phyloP scores from a whole-genome alignment of 2,888 invertebrate genomes.

The Stictocephala bisonia region DNA sequence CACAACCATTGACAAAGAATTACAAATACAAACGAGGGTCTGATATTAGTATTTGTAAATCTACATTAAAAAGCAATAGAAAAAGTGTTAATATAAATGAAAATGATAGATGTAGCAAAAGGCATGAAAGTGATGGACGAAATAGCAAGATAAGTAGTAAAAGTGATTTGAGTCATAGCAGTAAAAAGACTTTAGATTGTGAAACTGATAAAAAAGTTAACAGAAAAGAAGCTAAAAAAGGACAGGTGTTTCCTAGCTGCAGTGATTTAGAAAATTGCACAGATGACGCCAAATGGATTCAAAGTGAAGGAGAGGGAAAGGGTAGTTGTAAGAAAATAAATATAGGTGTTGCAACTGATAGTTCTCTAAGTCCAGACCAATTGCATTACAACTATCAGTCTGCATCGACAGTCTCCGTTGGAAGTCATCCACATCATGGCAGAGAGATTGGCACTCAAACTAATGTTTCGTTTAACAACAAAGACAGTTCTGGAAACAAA shows the following conservation, averaged over 20 bases:
- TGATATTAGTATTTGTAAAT: constrained; percentile 62
- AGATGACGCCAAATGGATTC: constrained; percentile 40
- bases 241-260: constrained; percentile 28
- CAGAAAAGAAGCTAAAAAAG: constrained; percentile 16
- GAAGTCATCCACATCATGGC: constrained; percentile 27
- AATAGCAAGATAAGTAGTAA: constrained; percentile 60
- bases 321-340: constrained; percentile 31
- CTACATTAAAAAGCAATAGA: constrained; percentile 60
- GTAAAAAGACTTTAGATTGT: constrained; percentile 24
- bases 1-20: constrained; percentile 61
- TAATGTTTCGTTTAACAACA: constrained; percentile 39
- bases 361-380: constrained; percentile 35
- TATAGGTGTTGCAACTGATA: constrained; percentile 31
- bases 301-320: constrained; percentile 39
- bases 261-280: constrained; percentile 43
- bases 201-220: constrained; percentile 4
- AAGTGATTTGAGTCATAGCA: constrained; percentile 34
- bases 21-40: constrained; percentile 55
- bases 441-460: constrained; percentile 44
- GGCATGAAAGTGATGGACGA: constrained; percentile 56
- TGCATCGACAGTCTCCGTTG: constrained; percentile 29
- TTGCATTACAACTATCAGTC: constrained; percentile 31
- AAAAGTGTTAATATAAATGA: constrained; percentile 52
- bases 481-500: constrained; percentile 21
- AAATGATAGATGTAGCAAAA: constrained; percentile 58